Conservation (phyloP, 2,113 vertebrate genomes). For the Enhydra lutris region DNA sequence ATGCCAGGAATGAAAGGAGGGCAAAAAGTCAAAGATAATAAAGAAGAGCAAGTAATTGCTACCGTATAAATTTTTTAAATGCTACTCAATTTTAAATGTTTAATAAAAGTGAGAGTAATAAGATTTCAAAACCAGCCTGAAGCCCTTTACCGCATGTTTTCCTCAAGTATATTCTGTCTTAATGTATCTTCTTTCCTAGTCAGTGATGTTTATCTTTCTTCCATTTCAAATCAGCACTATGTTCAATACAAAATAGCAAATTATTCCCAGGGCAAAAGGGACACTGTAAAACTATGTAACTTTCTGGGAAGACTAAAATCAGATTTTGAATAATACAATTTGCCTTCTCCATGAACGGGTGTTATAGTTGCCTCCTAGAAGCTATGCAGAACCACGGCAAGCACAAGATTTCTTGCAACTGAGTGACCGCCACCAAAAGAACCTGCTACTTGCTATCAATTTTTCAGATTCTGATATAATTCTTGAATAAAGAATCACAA, state of each 20-base stretch:
- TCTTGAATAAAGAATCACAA: background rate
- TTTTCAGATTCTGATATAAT: constrained; percentile 8
- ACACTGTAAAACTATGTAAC: background rate
- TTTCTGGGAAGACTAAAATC: background rate
- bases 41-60: background rate
- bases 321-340: background rate
- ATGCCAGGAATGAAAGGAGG: background rate
- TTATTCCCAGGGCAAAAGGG: background rate
- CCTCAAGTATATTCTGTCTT: background rate
- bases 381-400: background rate
- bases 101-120: background rate
- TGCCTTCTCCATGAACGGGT: background rate
- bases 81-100: background rate
- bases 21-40: background rate
- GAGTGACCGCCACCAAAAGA: constrained; percentile 9
- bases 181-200: background rate
- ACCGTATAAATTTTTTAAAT: background rate
- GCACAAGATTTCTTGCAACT: background rate
- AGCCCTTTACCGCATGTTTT: background rate
- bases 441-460: background rate
- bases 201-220: constrained; percentile 2
- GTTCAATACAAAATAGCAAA: background rate
- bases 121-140: background rate
- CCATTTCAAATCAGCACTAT: background rate
- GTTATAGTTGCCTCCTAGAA: background rate